phyloP scores from a whole-genome alignment of 1,140 invertebrate species.

The Bombus cullumanus region DNA sequence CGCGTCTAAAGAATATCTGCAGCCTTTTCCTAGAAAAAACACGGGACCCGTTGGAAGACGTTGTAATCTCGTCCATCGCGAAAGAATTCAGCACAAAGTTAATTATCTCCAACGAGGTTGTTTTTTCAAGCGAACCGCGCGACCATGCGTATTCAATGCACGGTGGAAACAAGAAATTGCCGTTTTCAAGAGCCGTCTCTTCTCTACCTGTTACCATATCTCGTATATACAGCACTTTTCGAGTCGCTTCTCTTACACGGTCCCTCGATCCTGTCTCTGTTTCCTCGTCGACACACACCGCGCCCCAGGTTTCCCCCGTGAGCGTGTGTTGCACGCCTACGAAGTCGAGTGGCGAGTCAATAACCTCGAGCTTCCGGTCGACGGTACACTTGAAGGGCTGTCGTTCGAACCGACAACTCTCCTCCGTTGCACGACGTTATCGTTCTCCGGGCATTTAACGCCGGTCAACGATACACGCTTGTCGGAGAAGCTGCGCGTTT shows the following conservation, averaged over 20 bases:
- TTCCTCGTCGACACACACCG: not conserved
- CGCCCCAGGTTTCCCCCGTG: slow-evolving; percentile 14
- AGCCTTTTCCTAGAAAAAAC: too few relatives aligned
- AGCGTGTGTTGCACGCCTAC: slow-evolving; percentile 44
- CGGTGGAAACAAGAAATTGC: not conserved
- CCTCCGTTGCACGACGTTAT: slow-evolving; percentile 77
- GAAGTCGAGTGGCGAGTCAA: slow-evolving; percentile 80
- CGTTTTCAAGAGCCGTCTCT: slow-evolving; percentile 33
- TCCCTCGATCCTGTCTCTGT: not conserved
- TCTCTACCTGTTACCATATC: slow-evolving; percentile 25
- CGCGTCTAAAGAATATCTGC: not conserved
- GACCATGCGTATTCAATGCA: not conserved
- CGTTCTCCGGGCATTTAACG: slow-evolving; percentile 76
- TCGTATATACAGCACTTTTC: slow-evolving; percentile 19
- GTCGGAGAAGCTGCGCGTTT: slow-evolving; percentile 58
- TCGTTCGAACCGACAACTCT: slow-evolving; percentile 81
- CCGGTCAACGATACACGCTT: slow-evolving; percentile 61
- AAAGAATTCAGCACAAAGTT: not conserved
- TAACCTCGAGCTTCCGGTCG: slow-evolving; percentile 79
- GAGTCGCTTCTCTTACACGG: slow-evolving; percentile 4
- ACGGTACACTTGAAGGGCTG: slow-evolving; percentile 78
- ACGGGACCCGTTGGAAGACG: not conserved
- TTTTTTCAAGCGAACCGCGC: not conserved
- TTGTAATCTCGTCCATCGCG: not conserved
- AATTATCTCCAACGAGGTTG: slow-evolving; percentile 22